Conservation (phyloP, 2,797 vertebrate genomes). For the Cichlasoma orientale region DNA sequence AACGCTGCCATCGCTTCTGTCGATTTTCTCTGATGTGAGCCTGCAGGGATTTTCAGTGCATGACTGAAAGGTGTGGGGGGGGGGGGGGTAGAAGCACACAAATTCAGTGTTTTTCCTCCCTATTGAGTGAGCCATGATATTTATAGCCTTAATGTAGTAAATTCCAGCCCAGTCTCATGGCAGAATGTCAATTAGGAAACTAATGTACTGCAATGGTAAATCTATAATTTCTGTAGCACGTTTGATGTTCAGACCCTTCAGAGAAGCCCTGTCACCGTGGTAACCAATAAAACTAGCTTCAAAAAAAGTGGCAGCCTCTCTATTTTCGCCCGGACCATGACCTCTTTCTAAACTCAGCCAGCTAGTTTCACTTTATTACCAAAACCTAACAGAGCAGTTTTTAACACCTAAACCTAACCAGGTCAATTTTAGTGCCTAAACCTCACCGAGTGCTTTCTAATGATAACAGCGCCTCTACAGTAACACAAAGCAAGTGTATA, state of each 20-base stretch:
- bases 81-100: constrained; percentile 14
- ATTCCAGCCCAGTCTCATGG: constrained; percentile 2
- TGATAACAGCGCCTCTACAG: background rate
- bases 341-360: background rate
- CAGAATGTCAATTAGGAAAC: background rate
- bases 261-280: background rate
- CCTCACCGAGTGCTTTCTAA: background rate
- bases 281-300: background rate
- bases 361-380: background rate
- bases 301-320: background rate
- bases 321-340: background rate
- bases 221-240: background rate
- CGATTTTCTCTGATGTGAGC: constrained; percentile 1
- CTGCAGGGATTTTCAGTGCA: constrained; percentile 18
- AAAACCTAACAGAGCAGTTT: background rate
- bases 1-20: background rate
- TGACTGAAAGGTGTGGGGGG: constrained; percentile 51
- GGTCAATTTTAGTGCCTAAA: background rate
- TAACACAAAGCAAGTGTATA: background rate
- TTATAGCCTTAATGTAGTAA: constrained; percentile 48
- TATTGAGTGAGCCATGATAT: constrained; percentile 45
- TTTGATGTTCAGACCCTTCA: background rate
- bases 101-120: background rate
- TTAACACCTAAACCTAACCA: too few species aligned
- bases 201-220: background rate